Percentiles rank a stretch among this genome's conserved stretches.
These are phyloP conservation scores for Aythya baeri DNA, from an alignment of 2,113 vertebrate species.

Conservation along the genomic window DNA sequence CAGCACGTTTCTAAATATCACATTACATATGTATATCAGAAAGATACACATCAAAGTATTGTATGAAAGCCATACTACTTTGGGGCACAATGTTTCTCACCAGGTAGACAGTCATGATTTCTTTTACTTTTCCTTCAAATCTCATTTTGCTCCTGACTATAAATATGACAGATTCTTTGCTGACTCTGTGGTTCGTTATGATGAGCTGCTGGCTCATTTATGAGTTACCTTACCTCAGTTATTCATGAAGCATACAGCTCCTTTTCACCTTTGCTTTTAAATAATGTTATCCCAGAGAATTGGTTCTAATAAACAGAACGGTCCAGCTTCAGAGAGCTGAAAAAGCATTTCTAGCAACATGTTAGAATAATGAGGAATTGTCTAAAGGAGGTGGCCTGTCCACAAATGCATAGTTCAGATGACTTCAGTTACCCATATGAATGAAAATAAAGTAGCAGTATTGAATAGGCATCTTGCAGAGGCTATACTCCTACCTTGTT, in stretches of 20 bases:
- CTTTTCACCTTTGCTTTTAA: slow-evolving; percentile 34
- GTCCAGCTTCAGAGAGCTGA: neutral
- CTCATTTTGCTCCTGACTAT: slow-evolving; percentile 9
- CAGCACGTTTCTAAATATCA: neutral
- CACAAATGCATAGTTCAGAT: neutral
- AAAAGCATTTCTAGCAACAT: neutral
- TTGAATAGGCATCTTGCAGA: neutral
- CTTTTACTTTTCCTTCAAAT: slow-evolving; percentile 5
- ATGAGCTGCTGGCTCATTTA: slow-evolving; percentile 3
- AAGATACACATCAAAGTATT: neutral
- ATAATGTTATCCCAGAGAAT: neutral
- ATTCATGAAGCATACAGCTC: neutral
- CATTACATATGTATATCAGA: neutral
- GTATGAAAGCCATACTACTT: neutral
- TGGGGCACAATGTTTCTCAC: neutral
- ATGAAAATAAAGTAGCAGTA: neutral
- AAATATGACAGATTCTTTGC: slow-evolving; percentile 14
- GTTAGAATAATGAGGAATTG: neutral
- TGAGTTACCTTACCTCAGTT: neutral
- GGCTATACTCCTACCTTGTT: slow-evolving; percentile 1
- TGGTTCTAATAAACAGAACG: neutral
- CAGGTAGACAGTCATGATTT: neutral
- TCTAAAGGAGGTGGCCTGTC: neutral
- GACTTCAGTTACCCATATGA: neutral
- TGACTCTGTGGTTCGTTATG: neutral